These are phyloP conservation scores for Pseudomyrmex dendroicus DNA, from an alignment of 1,140 invertebrate genomes.

Conservation along the genomic window DNA sequence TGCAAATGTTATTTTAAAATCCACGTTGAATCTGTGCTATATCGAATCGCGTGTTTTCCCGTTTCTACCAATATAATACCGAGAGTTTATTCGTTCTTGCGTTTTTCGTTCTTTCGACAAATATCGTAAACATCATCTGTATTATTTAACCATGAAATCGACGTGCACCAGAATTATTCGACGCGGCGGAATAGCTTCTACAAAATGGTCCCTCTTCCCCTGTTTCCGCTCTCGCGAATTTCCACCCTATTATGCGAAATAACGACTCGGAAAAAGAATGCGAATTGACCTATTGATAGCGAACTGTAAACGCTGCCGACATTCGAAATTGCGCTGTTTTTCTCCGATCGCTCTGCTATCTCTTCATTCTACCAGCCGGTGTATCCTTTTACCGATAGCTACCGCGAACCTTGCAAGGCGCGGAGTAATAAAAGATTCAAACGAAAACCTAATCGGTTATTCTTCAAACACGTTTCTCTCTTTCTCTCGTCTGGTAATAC, in stretches of 20 bases:
- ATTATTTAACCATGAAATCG: constrained; percentile 24
- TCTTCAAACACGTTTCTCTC: constrained; percentile 4
- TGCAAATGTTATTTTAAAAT: constrained; percentile 47
- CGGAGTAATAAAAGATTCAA: constrained; percentile 57
- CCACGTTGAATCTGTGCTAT: constrained; percentile 27
- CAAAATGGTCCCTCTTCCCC: constrained; percentile 11
- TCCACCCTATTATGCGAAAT: constrained; percentile 39
- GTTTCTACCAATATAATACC: constrained; percentile 14
- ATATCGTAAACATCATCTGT: constrained; percentile 1
- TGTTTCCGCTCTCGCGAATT: background rate
- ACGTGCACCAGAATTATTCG: constrained; percentile 12
- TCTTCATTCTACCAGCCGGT: constrained; percentile 26
- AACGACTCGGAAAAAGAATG: constrained; percentile 38
- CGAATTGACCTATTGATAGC: constrained; percentile 23
- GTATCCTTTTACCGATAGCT: constrained; percentile 31
- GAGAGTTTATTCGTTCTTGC: constrained; percentile 5
- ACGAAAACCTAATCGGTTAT: constrained; percentile 33
- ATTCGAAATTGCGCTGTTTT: constrained; percentile 16
- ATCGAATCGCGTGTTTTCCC: constrained; percentile 46
- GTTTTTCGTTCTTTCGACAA: constrained; percentile 19
- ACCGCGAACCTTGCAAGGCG: background rate
- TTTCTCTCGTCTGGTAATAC: constrained; percentile 1
- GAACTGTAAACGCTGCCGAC: constrained; percentile 20
- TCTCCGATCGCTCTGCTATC: background rate
- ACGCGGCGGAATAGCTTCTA: constrained; percentile 12